Evolutionary conservation across 2,888 invertebrate species (phyloP).

Genomic region (Marasmarcha lunaedactyla): DNA sequence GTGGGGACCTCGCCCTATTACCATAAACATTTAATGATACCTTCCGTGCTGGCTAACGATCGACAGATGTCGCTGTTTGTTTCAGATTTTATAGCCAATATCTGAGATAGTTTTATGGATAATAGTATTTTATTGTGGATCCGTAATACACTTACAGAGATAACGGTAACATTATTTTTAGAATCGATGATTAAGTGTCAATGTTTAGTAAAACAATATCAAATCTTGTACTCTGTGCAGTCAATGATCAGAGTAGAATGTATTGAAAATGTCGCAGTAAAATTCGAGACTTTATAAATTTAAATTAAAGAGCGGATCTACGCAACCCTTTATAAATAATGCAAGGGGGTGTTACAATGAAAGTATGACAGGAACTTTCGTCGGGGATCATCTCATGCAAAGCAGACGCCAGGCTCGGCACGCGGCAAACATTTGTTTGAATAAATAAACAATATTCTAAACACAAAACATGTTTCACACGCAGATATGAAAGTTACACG

Average conservation of each 20-base stretch:
- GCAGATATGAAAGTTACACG: slow-evolving; percentile 30
- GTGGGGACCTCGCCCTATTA: slow-evolving; percentile 21
- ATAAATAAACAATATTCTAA: slow-evolving; percentile 33
- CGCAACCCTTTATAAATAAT: slow-evolving; percentile 26
- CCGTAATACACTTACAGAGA: no score
- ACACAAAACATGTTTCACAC: slow-evolving; percentile 24
- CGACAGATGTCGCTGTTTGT: slow-evolving; percentile 27
- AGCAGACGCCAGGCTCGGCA: slow-evolving; percentile 28
- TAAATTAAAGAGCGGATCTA: neutral
- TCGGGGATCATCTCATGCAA: slow-evolving; percentile 24
- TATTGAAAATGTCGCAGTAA: no score
- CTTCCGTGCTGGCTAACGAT: slow-evolving; percentile 27
- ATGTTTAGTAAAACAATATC: no score
- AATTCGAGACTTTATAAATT: no score
- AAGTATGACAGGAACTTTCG: slow-evolving; percentile 18
- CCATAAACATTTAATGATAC: slow-evolving; percentile 37
- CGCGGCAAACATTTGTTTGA: slow-evolving; percentile 10
- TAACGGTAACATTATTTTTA: no score
- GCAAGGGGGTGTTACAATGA: slow-evolving; percentile 23
- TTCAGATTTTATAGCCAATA: no score
- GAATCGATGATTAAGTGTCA: no score
- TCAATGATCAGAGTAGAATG: no score
- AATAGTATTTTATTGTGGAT: no score
- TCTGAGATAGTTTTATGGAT: no score
- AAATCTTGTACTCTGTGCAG: no score